phyloP scores from a whole-genome alignment of 37 sponge, comb jelly and placozoan genomes.

The Geodia barretti region DNA sequence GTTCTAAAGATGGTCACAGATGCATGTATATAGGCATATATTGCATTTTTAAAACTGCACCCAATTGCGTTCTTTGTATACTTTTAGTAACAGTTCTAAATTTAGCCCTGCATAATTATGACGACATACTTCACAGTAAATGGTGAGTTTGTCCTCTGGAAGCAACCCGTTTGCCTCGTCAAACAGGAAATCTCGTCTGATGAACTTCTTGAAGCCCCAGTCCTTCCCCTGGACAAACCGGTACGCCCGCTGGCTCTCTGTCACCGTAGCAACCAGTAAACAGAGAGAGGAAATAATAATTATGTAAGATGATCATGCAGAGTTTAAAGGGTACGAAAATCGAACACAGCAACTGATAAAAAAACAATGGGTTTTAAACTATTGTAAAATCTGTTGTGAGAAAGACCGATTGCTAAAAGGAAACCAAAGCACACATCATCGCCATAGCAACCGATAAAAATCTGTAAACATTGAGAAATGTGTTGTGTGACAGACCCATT shows the following conservation, averaged over 20 bases:
- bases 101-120: too few species aligned
- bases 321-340: too few species aligned
- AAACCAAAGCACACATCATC: too few species aligned
- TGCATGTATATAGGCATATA: constrained; percentile 20
- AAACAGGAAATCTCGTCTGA: constrained; percentile 96
- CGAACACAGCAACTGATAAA: too few species aligned
- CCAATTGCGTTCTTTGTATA: constrained; percentile 11
- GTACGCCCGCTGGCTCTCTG: constrained; percentile 98
- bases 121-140: constrained; percentile 90
- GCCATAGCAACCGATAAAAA: too few species aligned
- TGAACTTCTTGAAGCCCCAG: constrained; percentile 99
- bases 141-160: constrained; percentile 95
- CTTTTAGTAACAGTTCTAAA: too few species aligned
- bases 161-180: constrained; percentile 95
- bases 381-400: too few species aligned
- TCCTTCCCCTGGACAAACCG: constrained; percentile 98
- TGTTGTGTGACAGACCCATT: constrained; percentile 98
- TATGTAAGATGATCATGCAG: too few species aligned
- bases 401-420: too few species aligned
- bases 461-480: too few species aligned
- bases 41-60: constrained; percentile 3
- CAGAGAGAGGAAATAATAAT: neutral
- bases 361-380: too few species aligned
- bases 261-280: neutral
- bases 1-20: constrained; percentile 2